Evolutionary conservation across 2,113 vertebrate genomes (phyloP).

Genomic region (Empidonax alnorum): DNA sequence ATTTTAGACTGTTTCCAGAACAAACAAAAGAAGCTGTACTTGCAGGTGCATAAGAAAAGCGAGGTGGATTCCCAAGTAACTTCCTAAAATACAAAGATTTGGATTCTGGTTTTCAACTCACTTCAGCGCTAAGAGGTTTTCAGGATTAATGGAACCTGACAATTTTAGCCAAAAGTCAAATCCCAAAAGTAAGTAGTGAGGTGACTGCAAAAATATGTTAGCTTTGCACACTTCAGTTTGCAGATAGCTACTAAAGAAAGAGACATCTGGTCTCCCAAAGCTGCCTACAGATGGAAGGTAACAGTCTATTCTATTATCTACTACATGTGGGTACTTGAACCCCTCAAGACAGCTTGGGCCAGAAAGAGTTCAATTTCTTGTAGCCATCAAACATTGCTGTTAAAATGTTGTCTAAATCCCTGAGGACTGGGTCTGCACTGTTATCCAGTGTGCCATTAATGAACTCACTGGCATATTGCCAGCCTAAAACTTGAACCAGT

Average conservation of each 20-base stretch:
- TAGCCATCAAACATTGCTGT: not conserved
- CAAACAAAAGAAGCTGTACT: not conserved
- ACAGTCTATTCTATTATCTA: not conserved
- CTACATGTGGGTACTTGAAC: not conserved
- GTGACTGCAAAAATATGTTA: not conserved
- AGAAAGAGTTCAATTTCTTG: slow-evolving; percentile 27
- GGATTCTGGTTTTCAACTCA: not conserved
- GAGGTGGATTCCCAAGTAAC: not conserved
- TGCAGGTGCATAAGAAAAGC: not conserved
- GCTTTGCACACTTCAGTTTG: not conserved
- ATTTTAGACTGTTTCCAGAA: not conserved
- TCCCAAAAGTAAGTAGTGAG: not conserved
- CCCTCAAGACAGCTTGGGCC: not conserved
- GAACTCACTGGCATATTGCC: slow-evolving; percentile 1
- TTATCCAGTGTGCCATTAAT: slow-evolving; percentile 15
- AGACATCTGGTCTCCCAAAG: slow-evolving; percentile 31
- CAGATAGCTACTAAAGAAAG: not conserved
- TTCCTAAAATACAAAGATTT: not conserved
- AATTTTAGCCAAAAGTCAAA: slow-evolving; percentile 2
- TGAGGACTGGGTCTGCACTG: not conserved
- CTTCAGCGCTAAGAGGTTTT: not conserved
- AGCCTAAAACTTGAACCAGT: not conserved
- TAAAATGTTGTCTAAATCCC: slow-evolving; percentile 6
- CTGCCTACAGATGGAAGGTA: not conserved
- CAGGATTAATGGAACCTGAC: not conserved